Conservation (phyloP, 23 tunicate genomes). For the Pegea sp. region DNA sequence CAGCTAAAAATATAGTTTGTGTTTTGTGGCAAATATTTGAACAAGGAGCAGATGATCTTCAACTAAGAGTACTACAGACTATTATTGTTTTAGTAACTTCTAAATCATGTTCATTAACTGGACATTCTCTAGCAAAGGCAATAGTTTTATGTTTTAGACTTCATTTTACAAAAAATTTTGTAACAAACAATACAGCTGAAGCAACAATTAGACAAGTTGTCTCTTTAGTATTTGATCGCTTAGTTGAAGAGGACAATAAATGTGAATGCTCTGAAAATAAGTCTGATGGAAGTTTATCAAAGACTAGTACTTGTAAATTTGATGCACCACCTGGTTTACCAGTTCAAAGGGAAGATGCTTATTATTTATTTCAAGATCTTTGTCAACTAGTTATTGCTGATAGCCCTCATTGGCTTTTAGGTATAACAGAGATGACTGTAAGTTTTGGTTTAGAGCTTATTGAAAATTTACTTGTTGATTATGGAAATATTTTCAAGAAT, state of each 20-base stretch:
- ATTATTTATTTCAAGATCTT: constrained; percentile 69
- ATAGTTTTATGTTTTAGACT: constrained; percentile 72
- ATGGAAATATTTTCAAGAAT: constrained; percentile 45
- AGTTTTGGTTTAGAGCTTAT: constrained; percentile 82
- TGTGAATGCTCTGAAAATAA: constrained; percentile 12
- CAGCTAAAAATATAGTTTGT: constrained; percentile 31
- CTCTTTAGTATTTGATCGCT: constrained; percentile 58
- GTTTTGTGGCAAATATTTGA: constrained; percentile 67
- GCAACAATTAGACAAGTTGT: constrained; percentile 93
- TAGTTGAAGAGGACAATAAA: constrained; percentile 37
- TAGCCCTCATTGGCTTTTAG: constrained; percentile 69
- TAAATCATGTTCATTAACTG: constrained; percentile 27
- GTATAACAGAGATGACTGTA: constrained; percentile 79
- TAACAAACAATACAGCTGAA: constrained; percentile 82
- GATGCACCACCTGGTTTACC: constrained; percentile 27
- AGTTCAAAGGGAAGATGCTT: constrained; percentile 59
- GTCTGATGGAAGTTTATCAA: constrained; percentile 43
- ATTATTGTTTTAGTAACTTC: constrained; percentile 50
- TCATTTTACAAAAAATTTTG: constrained; percentile 89
- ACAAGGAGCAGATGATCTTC: constrained; percentile 51
- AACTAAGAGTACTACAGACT: constrained; percentile 66
- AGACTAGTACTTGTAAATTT: constrained; percentile 30
- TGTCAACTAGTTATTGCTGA: constrained; percentile 85
- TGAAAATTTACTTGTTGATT: constrained; percentile 53
- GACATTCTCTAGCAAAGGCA: constrained; percentile 46